Conservation (phyloP, 2,888 invertebrate species). For the Protonemura montana region DNA sequence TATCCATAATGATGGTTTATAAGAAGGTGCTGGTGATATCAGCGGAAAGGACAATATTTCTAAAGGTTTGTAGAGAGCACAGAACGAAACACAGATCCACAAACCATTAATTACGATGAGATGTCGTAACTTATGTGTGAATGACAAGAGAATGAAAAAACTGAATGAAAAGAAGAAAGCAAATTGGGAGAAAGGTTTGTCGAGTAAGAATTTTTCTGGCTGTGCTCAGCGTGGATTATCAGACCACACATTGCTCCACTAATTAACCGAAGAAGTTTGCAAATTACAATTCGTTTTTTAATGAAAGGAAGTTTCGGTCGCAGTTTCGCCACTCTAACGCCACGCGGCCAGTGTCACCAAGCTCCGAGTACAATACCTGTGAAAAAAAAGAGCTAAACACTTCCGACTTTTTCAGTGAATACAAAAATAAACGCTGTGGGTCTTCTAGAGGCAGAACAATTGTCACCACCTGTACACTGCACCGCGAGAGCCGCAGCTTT, state of each 20-base stretch:
- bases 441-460: background rate
- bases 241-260: slow-evolving; percentile 30
- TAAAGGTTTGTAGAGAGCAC: background rate
- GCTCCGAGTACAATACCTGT: background rate
- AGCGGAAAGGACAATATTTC: background rate
- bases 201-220: background rate
- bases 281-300: slow-evolving; percentile 20
- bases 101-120: slow-evolving; percentile 23
- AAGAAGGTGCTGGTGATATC: background rate
- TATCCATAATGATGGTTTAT: slow-evolving; percentile 13
- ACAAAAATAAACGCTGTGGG: background rate
- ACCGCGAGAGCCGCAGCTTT: background rate
- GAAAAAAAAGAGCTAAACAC: background rate
- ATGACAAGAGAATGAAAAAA: slow-evolving; percentile 31
- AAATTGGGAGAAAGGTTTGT: slow-evolving; percentile 38
- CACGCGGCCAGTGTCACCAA: background rate
- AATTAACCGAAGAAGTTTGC: slow-evolving; percentile 27
- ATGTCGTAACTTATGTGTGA: slow-evolving; percentile 15
- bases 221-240: background rate
- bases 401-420: background rate
- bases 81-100: background rate
- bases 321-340: background rate
- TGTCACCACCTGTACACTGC: background rate
- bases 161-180: slow-evolving; percentile 31
- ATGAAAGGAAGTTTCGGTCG: slow-evolving; percentile 10